Conservation (phyloP, 2,797 vertebrate genomes). For the Eupleurogrammus muticus region DNA sequence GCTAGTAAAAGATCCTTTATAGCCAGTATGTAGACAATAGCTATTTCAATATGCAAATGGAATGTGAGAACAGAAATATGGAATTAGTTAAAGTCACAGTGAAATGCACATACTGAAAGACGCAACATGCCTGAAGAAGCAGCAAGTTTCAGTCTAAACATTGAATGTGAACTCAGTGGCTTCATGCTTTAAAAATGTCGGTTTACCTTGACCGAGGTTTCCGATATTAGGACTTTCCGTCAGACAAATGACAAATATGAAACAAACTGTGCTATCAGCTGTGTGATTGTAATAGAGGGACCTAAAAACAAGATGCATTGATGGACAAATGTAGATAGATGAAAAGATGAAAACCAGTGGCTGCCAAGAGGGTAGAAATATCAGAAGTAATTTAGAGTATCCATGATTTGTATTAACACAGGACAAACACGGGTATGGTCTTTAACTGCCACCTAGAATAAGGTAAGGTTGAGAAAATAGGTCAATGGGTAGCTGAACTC, state of each 20-base stretch:
- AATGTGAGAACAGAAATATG: no score
- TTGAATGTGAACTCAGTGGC: background rate
- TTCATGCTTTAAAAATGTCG: background rate
- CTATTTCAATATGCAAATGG: no score
- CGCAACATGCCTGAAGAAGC: no score
- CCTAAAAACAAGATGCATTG: background rate
- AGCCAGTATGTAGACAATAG: no score
- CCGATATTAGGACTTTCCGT: no score
- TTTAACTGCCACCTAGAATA: conserved; percentile 2
- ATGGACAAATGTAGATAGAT: background rate
- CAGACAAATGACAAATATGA: no score
- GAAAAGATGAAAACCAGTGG: conserved; percentile 1
- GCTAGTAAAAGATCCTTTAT: no score
- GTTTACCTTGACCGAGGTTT: no score
- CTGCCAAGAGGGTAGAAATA: background rate
- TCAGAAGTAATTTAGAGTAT: background rate
- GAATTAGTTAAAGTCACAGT: no score
- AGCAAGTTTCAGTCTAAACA: no score
- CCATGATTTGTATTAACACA: background rate
- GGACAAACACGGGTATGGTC: conserved; percentile 13
- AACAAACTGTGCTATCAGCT: background rate
- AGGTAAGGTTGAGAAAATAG: background rate
- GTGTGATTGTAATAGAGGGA: background rate
- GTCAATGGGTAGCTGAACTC: background rate
- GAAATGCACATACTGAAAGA: no score